Base-by-base conservation (phyloP, 1,140 invertebrate species). In the Melitaea cinxia region DNA sequence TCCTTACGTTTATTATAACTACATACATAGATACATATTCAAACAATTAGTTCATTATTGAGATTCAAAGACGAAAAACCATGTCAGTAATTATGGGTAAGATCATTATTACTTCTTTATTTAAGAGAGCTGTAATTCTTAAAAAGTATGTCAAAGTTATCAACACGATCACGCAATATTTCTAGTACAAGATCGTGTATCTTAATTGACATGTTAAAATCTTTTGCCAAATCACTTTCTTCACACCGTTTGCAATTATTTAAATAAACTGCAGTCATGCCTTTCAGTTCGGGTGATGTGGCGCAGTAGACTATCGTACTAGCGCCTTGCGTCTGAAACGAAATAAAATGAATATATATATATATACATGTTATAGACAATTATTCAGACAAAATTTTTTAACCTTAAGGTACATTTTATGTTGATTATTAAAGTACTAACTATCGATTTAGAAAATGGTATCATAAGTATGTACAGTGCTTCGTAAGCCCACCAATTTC, bases 391-490 rank as follows among this genome's bases (percentile, higher is more conserved):
- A 6, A 2, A 26, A 26, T 26, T 26, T 6, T n/a, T n/a, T n/a
- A n/a, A n/a, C n/a, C n/a, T n/a, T n/a, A n/a, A n/a, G 24, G 24
- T 26, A 26, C 24, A 26, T 4, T 26, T n/a, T n/a, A n/a, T n/a
- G n/a, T n/a, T n/a, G n/a, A n/a, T 2, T 26, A 26, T 6, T 26
- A 6, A 33, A 33, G 10, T 50, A 91, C 93, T 93, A 91, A 97
- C 96, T 92, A 98, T 82, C n/a, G 96, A 96, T 91, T 99, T 99
- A 2, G 97, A 97, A 83, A 99, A 99, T n/a, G 97, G 97, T 45
- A 95, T 91, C 47, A 96, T 96, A 0, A 96, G 21, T 12, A 93
- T 92, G 85, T 96, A 98, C 0, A 98, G 76, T 0, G 96, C 56
- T 73, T 94, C 92, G 60, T 95, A 97, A 0, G 95, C 73, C 96